A percentile compares a stretch with the other conserved stretches of the same genome.
Conservation (phyloP, 2,113 vertebrate genomes). For the Phyllopteryx taeniolatus region DNA sequence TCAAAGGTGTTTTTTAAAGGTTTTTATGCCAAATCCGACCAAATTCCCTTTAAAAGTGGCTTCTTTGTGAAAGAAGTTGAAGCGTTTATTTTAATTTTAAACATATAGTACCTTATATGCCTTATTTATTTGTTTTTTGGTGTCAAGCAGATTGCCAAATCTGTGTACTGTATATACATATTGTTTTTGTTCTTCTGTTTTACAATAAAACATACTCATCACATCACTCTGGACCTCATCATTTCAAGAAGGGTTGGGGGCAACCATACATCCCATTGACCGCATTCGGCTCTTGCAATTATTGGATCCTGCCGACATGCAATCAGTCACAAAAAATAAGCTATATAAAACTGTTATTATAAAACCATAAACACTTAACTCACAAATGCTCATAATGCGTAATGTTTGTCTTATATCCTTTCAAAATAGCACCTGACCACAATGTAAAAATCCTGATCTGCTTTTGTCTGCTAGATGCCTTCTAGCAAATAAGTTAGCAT, state of each 20-base stretch:
- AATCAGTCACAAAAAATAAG: too few relatives aligned
- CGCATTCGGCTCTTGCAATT: background rate
- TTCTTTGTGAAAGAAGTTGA: slow-evolving; percentile 4
- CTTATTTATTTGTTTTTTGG: slow-evolving; percentile 62
- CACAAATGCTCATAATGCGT: too few relatives aligned
- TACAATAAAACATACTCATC: slow-evolving; percentile 40
- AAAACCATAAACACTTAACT: too few relatives aligned
- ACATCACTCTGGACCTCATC: slow-evolving; percentile 18
- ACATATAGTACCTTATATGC: slow-evolving; percentile 54
- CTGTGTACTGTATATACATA: slow-evolving; percentile 18
- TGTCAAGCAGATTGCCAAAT: slow-evolving; percentile 37
- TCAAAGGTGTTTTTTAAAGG: background rate
- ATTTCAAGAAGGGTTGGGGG: background rate
- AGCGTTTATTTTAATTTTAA: slow-evolving; percentile 30
- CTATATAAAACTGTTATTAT: too few relatives aligned
- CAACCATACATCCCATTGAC: too few relatives aligned
- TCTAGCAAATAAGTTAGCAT: too few relatives aligned
- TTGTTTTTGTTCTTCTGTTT: slow-evolving; percentile 40
- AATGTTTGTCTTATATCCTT: too few relatives aligned
- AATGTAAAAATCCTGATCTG: too few relatives aligned
- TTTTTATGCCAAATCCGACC: background rate
- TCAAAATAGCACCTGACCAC: too few relatives aligned
- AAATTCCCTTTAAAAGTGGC: background rate
- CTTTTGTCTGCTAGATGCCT: too few relatives aligned
- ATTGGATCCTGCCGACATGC: too few relatives aligned